phyloP scores from a whole-genome alignment of 2,888 invertebrate species.

The Drosophila putrida region DNA sequence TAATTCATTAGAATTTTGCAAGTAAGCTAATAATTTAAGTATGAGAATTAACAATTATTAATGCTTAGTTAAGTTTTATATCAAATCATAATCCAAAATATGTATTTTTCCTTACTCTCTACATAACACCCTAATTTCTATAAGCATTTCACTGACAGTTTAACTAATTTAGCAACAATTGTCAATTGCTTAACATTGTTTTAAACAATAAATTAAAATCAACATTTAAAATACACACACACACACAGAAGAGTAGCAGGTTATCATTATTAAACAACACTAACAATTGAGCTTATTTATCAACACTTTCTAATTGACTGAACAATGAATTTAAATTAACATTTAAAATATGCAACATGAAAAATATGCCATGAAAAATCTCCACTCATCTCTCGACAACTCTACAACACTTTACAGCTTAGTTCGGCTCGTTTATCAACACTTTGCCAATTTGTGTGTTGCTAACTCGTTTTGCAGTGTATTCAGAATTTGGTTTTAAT shows the following conservation, averaged over 20 bases:
- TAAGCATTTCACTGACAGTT: too few species aligned
- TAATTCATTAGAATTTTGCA: too few species aligned
- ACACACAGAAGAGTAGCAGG: not conserved
- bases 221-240: not conserved
- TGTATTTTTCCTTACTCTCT: too few species aligned
- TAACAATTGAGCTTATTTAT: not conserved
- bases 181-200: not conserved
- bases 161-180: not conserved
- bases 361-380: slow-evolving; percentile 7
- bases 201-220: not conserved
- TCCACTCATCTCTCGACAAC: not conserved
- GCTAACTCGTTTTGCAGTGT: slow-evolving; percentile 5
- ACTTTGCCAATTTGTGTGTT: not conserved
- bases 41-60: too few species aligned
- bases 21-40: too few species aligned
- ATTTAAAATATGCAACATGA: not conserved
- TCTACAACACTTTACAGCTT: slow-evolving; percentile 12
- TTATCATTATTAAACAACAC: not conserved
- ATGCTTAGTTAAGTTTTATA: too few species aligned
- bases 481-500: slow-evolving; percentile 4
- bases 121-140: too few species aligned
- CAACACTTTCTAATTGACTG: not conserved
- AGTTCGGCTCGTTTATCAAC: not conserved
- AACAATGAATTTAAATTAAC: not conserved
- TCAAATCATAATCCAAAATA: too few species aligned